These are phyloP conservation scores for Sebastes taczanowskii DNA, from an alignment of 2,797 vertebrate genomes.

Conservation along the genomic window DNA sequence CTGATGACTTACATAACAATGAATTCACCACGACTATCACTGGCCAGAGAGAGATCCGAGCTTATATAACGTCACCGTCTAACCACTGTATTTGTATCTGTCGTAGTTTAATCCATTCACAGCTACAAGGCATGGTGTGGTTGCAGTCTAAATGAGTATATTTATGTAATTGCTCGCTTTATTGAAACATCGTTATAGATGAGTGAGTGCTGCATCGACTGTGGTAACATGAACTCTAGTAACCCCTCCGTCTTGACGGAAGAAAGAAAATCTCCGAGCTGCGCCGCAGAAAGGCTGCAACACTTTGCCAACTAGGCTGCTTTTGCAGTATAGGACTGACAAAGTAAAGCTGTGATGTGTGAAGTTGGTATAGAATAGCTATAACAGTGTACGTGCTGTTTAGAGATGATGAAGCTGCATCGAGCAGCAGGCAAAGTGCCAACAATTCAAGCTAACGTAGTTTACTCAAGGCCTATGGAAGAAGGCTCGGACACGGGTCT, in stretches of 20 bases:
- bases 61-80: conserved; percentile 60
- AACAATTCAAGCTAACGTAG: conserved; percentile 49
- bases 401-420: conserved; percentile 51
- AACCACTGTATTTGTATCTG: conserved; percentile 14
- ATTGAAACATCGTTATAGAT: conserved; percentile 1
- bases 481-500: too few relatives aligned
- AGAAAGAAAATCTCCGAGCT: conserved; percentile 5
- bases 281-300: conserved; percentile 41
- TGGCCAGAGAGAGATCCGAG: conserved; percentile 38
- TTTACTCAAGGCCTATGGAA: conserved; percentile 2
- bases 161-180: not conserved
- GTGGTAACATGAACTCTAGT: conserved; percentile 76
- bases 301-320: not conserved
- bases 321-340: too few relatives aligned
- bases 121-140: not conserved
- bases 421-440: conserved; percentile 51
- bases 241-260: conserved; percentile 64
- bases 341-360: too few relatives aligned
- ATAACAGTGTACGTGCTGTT: conserved; percentile 6
- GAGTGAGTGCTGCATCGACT: conserved; percentile 52
- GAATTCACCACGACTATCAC: conserved; percentile 39
- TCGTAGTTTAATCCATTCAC: conserved; percentile 11
- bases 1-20: conserved; percentile 64
- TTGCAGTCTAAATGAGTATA: not conserved
- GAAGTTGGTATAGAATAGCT: not conserved